These are phyloP conservation scores for Parasteatoda tepidariorum DNA, from an alignment of 1,140 invertebrate genomes.

Conservation along the genomic window DNA sequence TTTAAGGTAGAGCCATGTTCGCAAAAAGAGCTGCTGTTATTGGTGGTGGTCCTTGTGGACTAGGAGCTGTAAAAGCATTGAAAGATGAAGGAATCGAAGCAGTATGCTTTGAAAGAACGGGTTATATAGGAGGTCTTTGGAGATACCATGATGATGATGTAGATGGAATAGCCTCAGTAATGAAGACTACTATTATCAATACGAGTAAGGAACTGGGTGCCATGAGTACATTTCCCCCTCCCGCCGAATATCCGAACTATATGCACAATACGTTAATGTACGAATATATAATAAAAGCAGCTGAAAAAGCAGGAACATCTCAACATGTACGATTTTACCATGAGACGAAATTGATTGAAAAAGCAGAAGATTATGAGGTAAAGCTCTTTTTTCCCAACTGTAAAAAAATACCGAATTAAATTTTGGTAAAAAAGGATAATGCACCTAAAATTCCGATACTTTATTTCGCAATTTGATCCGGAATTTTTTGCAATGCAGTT, in stretches of 20 bases:
- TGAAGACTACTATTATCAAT: slow-evolving; percentile 67
- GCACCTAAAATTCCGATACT: too few relatives aligned
- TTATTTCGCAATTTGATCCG: too few relatives aligned
- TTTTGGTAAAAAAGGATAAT: too few relatives aligned
- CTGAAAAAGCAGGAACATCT: slow-evolving; percentile 61
- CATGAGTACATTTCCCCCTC: slow-evolving; percentile 69
- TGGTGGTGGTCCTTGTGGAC: slow-evolving; percentile 70
- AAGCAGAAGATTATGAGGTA: slow-evolving; percentile 65
- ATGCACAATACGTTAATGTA: slow-evolving; percentile 69
- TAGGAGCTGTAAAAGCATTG: slow-evolving; percentile 69
- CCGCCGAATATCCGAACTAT: slow-evolving; percentile 69
- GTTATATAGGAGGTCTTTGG: slow-evolving; percentile 72
- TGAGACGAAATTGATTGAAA: slow-evolving; percentile 59
- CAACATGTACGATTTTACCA: slow-evolving; percentile 40
- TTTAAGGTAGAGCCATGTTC: too few relatives aligned
- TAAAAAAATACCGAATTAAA: too few relatives aligned
- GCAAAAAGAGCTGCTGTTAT: slow-evolving; percentile 67
- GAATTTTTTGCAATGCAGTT: too few relatives aligned
- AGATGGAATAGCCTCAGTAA: slow-evolving; percentile 64
- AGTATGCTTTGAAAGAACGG: slow-evolving; percentile 70
- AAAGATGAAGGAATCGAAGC: slow-evolving; percentile 68
- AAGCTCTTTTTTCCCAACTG: too few relatives aligned
- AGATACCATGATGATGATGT: slow-evolving; percentile 69
- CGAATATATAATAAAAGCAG: slow-evolving; percentile 68
- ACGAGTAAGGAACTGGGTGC: slow-evolving; percentile 62